phyloP scores from a whole-genome alignment of 2,797 vertebrate genomes.

The Knipowitschia caucasica region DNA sequence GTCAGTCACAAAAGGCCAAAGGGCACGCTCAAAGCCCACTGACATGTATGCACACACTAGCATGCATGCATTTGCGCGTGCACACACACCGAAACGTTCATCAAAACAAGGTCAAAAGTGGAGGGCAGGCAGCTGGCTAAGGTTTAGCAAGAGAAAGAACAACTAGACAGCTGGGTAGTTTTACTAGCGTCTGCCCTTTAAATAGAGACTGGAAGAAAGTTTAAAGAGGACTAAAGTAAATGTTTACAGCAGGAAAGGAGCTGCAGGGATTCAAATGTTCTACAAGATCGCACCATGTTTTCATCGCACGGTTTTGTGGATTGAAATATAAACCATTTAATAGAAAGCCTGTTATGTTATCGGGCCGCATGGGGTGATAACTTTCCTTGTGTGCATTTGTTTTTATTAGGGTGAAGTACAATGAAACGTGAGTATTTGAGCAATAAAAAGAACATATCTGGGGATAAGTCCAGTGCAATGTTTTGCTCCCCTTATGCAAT shows the following conservation, averaged over 20 bases:
- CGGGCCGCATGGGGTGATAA: conserved; percentile 11
- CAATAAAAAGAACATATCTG: conserved; percentile 1
- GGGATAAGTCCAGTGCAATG: background rate
- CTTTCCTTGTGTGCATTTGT: background rate
- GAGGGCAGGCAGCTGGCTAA: conserved; percentile 67
- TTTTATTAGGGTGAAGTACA: background rate
- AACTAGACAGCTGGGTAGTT: conserved; percentile 62
- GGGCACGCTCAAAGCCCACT: conserved; percentile 52
- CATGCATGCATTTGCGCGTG: conserved; percentile 25
- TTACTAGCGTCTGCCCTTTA: conserved; percentile 67
- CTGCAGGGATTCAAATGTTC: conserved; percentile 50
- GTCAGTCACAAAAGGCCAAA: conserved; percentile 60
- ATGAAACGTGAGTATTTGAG: background rate
- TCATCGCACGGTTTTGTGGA: conserved; percentile 13
- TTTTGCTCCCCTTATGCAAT: conserved; percentile 8
- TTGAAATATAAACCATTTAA: conserved; percentile 19
- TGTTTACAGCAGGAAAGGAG: conserved; percentile 55
- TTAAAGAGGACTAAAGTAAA: conserved; percentile 64
- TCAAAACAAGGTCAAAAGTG: conserved; percentile 67
- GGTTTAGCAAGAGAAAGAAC: conserved; percentile 57
- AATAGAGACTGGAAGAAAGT: conserved; percentile 62
- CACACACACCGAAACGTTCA: conserved; percentile 50
- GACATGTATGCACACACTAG: conserved; percentile 47
- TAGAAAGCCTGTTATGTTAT: conserved; percentile 22
- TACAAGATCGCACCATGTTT: conserved; percentile 22